Conservation (phyloP, 2,113 vertebrate species). For the human region GRCh38 chrX:143582501-143583000, state of each 20-base stretch:
- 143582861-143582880: not conserved
- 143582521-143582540: not conserved
- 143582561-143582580: not conserved
- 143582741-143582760: not conserved
- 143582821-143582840: not conserved
- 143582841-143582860: not conserved
- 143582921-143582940: not conserved
- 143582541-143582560: not conserved
- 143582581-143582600: not conserved
- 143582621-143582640: not conserved
- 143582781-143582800: not conserved
- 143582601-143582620: not conserved
- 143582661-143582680: not conserved
- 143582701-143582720: not conserved
- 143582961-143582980: not conserved
- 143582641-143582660: not conserved
- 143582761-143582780: not conserved
- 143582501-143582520: not conserved
- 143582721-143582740: constrained; percentile 10
- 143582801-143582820: not conserved
- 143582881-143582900: not conserved
- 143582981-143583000: not conserved
- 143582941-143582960: not conserved
- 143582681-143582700: not conserved
- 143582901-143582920: not conserved